Conservation (phyloP, 2,113 vertebrate species). For the Candoia aspera region DNA sequence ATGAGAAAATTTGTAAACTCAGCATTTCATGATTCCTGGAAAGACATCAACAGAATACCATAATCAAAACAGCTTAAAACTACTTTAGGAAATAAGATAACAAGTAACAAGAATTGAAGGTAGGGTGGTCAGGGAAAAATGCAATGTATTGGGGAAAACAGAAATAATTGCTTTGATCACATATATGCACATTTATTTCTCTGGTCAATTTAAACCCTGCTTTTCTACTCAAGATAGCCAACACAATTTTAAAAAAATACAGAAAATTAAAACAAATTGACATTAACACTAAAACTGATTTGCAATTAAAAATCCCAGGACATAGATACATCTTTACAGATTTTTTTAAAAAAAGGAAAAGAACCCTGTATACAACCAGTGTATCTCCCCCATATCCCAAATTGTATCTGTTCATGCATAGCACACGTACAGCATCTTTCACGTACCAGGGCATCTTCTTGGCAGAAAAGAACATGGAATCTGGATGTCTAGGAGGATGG, state of each 20-base stretch:
- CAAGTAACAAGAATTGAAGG: neutral
- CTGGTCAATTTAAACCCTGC: neutral
- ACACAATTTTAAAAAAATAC: neutral
- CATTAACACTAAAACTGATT: neutral
- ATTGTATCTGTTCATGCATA: neutral
- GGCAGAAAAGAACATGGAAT: neutral
- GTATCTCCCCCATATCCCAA: neutral
- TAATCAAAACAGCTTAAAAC: neutral
- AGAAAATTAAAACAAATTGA: neutral
- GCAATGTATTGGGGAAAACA: neutral
- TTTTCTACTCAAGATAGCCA: neutral
- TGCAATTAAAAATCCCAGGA: neutral
- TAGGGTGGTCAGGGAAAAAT: neutral
- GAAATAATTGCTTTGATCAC: neutral
- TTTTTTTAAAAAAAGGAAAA: neutral
- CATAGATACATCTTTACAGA: neutral
- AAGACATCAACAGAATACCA: neutral
- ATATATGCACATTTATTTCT: neutral
- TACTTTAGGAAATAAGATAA: neutral
- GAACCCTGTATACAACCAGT: neutral
- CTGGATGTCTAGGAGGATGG: neutral
- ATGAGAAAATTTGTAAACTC: neutral
- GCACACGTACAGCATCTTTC: neutral
- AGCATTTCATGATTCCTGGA: neutral
- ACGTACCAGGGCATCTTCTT: neutral